phyloP scores from a whole-genome alignment of 2,888 invertebrate genomes.

The Danaus chrysippus region DNA sequence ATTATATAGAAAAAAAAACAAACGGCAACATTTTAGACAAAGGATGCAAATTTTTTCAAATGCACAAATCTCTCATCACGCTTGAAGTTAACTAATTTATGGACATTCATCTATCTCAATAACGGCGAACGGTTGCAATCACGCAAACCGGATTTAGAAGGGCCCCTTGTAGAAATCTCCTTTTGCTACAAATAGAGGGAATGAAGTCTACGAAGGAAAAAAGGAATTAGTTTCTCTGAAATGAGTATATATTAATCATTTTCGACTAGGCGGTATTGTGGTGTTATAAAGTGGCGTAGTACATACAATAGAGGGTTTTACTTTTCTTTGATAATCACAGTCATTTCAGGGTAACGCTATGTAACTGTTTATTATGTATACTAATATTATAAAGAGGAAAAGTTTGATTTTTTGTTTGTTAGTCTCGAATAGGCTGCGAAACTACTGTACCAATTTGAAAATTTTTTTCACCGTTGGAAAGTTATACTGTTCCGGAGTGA shows the following conservation, averaged over 20 bases:
- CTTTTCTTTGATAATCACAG: background rate
- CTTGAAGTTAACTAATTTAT: slow-evolving; percentile 39
- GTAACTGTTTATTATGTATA: too few relatives aligned
- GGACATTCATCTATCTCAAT: slow-evolving; percentile 44
- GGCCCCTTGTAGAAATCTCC: slow-evolving; percentile 40
- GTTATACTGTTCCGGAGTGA: too few relatives aligned
- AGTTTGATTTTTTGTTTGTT: too few relatives aligned
- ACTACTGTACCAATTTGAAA: too few relatives aligned
- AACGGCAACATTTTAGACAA: background rate
- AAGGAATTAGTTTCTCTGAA: slow-evolving; percentile 20
- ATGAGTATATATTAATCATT: background rate
- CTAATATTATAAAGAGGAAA: too few relatives aligned
- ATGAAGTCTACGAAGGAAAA: slow-evolving; percentile 37
- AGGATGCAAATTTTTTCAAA: background rate
- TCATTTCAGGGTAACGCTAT: too few relatives aligned
- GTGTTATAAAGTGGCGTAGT: background rate
- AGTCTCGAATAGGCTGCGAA: too few relatives aligned
- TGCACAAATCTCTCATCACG: slow-evolving; percentile 8
- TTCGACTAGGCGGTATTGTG: background rate
- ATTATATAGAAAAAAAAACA: background rate
- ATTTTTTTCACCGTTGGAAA: too few relatives aligned
- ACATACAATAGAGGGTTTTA: background rate
- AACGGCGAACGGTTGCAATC: slow-evolving; percentile 47
- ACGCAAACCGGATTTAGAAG: slow-evolving; percentile 44
- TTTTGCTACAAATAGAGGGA: slow-evolving; percentile 48